Evolutionary conservation across 2,888 invertebrate species (phyloP).

Genomic region (Pterobdella sp.): DNA sequence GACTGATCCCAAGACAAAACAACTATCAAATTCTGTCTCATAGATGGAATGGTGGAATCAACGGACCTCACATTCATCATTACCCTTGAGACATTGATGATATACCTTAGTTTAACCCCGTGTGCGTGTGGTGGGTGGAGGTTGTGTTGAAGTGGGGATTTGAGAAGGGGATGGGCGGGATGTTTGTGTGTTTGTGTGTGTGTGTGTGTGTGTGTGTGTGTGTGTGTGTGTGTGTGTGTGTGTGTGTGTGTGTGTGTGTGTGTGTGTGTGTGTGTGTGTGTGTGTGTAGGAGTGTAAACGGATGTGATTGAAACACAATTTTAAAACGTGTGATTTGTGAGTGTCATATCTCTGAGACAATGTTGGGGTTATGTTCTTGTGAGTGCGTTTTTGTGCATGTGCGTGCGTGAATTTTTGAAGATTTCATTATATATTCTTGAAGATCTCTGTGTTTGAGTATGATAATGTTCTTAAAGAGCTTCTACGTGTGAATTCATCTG

Average conservation of each 20-base stretch:
- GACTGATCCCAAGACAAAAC: too few species aligned
- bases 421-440: background rate
- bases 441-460: too few species aligned
- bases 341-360: too few species aligned
- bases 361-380: too few species aligned
- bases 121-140: constrained; percentile 23
- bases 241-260: constrained; percentile 26
- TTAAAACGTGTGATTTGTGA: too few species aligned
- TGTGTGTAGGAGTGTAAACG: too few species aligned
- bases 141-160: constrained; percentile 23
- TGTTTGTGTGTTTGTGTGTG: constrained; percentile 33
- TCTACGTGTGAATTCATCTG: background rate
- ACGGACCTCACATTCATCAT: too few species aligned
- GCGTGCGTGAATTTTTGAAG: background rate
- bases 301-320: constrained; percentile 26
- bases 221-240: constrained; percentile 28
- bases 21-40: too few species aligned
- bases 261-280: constrained; percentile 15
- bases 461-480: background rate
- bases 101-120: too few species aligned
- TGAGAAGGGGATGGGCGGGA: constrained; percentile 12
- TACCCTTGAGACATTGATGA: too few species aligned
- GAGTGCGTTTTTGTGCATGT: background rate
- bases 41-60: too few species aligned
- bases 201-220: constrained; percentile 33